A percentile compares a stretch with the other conserved stretches of the same genome.
Conservation (phyloP, 2,888 invertebrate genomes). For the Drosophila paracracens region DNA sequence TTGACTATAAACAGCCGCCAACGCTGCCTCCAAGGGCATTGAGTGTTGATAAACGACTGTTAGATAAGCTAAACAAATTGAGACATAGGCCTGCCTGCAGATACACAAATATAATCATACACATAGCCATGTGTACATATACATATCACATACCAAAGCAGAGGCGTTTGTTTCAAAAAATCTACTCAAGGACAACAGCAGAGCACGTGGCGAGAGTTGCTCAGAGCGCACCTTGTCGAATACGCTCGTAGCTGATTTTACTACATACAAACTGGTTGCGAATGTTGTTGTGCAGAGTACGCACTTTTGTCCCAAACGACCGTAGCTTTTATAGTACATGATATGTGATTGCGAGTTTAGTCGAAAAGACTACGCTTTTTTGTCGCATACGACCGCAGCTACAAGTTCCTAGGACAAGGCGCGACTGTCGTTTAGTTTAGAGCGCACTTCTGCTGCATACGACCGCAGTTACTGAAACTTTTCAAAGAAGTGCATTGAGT, state of each 20-base stretch:
- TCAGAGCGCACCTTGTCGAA: slow-evolving; percentile 12
- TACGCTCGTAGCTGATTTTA: slow-evolving; percentile 1
- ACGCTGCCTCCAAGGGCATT: slow-evolving; percentile 26
- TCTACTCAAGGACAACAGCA: slow-evolving; percentile 32
- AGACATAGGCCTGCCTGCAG: not conserved
- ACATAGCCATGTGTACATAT: not conserved
- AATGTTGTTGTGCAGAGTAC: not conserved
- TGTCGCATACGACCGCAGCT: not conserved
- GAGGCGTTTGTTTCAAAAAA: not conserved
- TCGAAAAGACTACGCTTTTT: not conserved
- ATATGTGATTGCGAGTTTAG: not conserved
- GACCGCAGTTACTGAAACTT: not conserved
- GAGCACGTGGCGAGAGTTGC: not conserved
- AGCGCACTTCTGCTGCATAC: slow-evolving; percentile 18
- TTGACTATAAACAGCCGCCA: slow-evolving; percentile 1
- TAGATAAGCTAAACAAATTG: slow-evolving; percentile 25
- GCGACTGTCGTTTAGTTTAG: not conserved
- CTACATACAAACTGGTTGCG: not conserved
- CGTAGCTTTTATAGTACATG: not conserved
- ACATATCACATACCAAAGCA: not conserved
- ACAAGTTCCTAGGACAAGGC: not conserved
- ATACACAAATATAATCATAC: not conserved
- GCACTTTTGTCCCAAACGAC: not conserved
- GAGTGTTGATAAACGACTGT: slow-evolving; percentile 26
- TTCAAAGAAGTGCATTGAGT: not conserved